phyloP scores from a whole-genome alignment of 2,888 invertebrate species.

The Spialia ferax region DNA sequence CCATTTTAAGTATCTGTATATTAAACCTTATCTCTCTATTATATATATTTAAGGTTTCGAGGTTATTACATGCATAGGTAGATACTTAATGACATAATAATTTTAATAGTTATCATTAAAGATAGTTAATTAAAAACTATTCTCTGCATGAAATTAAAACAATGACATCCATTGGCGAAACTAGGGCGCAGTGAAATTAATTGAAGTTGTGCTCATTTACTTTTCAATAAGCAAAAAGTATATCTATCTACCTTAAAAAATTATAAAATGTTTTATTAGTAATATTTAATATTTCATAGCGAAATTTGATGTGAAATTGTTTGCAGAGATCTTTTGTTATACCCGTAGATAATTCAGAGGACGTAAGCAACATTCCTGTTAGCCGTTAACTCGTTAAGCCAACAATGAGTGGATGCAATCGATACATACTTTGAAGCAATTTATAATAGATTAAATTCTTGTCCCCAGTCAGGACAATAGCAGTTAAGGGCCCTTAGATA shows the following conservation, averaged over 20 bases:
- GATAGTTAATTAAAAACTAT: constrained; percentile 36
- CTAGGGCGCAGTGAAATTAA: constrained; percentile 27
- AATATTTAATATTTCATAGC: not conserved
- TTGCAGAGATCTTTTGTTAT: not conserved
- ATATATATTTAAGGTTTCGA: too few species aligned
- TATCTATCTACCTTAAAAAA: not conserved
- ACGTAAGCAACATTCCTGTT: not conserved
- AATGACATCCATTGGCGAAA: constrained; percentile 33
- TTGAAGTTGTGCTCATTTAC: constrained; percentile 31
- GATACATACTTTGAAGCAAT: constrained; percentile 29
- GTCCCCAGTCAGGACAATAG: constrained; percentile 7
- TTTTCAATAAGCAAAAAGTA: constrained; percentile 20
- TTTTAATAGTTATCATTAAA: constrained; percentile 27
- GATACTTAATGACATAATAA: too few species aligned
- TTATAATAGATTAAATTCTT: constrained; percentile 28
- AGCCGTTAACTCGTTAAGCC: not conserved
- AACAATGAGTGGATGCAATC: constrained; percentile 22
- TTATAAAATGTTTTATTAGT: not conserved
- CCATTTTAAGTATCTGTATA: too few species aligned
- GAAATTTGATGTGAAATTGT: too few species aligned
- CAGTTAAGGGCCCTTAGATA: not conserved
- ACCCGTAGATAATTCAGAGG: not conserved
- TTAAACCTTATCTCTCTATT: too few species aligned
- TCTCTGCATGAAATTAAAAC: constrained; percentile 28
- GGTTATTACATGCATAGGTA: too few species aligned